These are phyloP conservation scores for Limnephilus auricula DNA, from an alignment of 2,888 invertebrate genomes.

Conservation along the genomic window DNA sequence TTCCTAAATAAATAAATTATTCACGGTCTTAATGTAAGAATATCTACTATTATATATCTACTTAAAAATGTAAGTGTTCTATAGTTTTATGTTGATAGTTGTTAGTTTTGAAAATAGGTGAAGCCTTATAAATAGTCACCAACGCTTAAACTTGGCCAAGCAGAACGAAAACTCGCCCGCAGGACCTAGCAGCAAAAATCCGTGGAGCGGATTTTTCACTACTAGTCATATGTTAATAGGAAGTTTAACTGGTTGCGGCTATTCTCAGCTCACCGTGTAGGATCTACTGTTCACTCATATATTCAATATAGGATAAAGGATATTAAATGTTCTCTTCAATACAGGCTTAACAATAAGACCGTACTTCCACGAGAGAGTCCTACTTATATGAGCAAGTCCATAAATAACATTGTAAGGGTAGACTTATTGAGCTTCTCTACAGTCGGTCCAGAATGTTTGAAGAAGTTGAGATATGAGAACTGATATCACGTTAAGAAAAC, in stretches of 20 bases:
- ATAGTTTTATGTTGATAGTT: too few relatives aligned
- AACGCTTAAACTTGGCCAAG: too few relatives aligned
- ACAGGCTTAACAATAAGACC: neutral
- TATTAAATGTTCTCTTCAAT: neutral
- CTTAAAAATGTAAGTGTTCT: too few relatives aligned
- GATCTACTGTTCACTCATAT: neutral
- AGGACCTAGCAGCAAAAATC: too few relatives aligned
- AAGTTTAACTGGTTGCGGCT: neutral
- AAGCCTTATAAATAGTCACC: too few relatives aligned
- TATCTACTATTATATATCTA: too few relatives aligned
- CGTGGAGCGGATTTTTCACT: too few relatives aligned
- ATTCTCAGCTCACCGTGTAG: neutral
- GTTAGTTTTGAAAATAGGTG: too few relatives aligned
- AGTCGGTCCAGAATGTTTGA: neutral
- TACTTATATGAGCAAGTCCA: neutral
- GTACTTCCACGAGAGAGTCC: neutral
- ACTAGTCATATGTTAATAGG: too few relatives aligned
- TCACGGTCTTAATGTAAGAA: too few relatives aligned
- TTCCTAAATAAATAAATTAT: too few relatives aligned
- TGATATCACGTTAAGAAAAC: neutral
- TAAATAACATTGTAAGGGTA: neutral
- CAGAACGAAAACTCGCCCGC: too few relatives aligned
- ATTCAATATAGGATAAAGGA: neutral
- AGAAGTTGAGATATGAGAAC: neutral
- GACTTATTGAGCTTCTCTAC: neutral